Evolutionary conservation across 2,113 vertebrate species (phyloP).

Genomic region (Tragelaphus buxtoni): DNA sequence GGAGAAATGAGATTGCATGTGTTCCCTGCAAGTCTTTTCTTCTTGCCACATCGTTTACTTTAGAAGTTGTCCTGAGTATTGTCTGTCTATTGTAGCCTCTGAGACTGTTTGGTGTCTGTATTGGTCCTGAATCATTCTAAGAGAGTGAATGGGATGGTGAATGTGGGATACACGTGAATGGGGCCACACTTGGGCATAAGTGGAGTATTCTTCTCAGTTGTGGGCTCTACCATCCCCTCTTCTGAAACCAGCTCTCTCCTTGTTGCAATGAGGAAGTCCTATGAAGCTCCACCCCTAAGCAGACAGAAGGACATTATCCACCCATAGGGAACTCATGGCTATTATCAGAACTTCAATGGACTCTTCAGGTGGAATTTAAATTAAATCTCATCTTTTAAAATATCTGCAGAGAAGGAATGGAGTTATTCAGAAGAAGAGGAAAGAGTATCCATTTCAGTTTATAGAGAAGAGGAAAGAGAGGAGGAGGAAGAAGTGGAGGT

Average conservation of each 20-base stretch:
- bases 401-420: slow-evolving; percentile 78
- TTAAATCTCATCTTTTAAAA: slow-evolving; percentile 74
- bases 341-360: not conserved
- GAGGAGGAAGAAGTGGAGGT: slow-evolving; percentile 74
- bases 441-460: slow-evolving; percentile 74
- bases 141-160: not conserved
- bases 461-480: slow-evolving; percentile 79
- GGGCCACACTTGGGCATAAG: not conserved
- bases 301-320: not conserved
- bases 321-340: not conserved
- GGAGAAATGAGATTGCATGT: not conserved
- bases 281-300: not conserved
- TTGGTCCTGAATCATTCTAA: slow-evolving; percentile 9
- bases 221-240: not conserved
- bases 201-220: not conserved
- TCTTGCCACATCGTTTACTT: not conserved
- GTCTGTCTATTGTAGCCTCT: not conserved
- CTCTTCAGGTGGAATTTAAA: not conserved
- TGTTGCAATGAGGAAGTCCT: not conserved
- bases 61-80: not conserved
- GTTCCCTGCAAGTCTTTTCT: not conserved
- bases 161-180: not conserved
- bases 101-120: not conserved
- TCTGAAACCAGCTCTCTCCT: slow-evolving; percentile 18
- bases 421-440: slow-evolving; percentile 77